phyloP scores from a whole-genome alignment of 2,888 invertebrate species.

The Lasioglossum leucozonium region DNA sequence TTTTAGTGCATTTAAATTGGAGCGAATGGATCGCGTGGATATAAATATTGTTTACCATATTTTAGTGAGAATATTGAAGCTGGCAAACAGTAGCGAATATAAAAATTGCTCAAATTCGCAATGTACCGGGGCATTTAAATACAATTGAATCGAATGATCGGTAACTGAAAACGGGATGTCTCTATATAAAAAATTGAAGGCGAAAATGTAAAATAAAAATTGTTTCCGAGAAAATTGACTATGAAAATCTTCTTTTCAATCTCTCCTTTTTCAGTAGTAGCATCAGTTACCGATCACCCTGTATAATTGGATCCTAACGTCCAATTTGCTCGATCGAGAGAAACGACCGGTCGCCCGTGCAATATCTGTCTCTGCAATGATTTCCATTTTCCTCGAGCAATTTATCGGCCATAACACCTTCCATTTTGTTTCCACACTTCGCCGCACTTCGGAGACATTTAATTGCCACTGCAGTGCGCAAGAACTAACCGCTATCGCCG shows the following conservation, averaged over 20 bases:
- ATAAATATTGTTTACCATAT: background rate
- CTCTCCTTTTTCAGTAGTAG: background rate
- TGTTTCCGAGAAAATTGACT: too few species aligned
- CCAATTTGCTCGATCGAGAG: background rate
- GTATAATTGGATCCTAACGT: background rate
- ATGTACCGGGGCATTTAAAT: background rate
- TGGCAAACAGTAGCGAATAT: background rate
- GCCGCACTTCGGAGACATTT: slow-evolving; percentile 41
- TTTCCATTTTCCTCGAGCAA: slow-evolving; percentile 1
- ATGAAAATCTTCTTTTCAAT: background rate
- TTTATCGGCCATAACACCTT: slow-evolving; percentile 14
- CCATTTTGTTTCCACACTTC: slow-evolving; percentile 22
- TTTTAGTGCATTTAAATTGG: background rate
- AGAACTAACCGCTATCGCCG: slow-evolving; percentile 20
- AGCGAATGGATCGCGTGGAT: background rate
- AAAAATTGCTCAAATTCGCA: background rate
- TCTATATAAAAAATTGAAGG: background rate
- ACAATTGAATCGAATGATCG: background rate
- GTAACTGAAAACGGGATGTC: background rate
- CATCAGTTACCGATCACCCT: background rate
- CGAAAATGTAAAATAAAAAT: background rate
- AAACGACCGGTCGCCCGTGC: background rate
- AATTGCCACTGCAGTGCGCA: slow-evolving; percentile 62
- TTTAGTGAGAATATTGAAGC: background rate
- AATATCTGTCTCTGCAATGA: background rate